phyloP scores from a whole-genome alignment of 2,888 invertebrate genomes.

The Arctia plantaginis region DNA sequence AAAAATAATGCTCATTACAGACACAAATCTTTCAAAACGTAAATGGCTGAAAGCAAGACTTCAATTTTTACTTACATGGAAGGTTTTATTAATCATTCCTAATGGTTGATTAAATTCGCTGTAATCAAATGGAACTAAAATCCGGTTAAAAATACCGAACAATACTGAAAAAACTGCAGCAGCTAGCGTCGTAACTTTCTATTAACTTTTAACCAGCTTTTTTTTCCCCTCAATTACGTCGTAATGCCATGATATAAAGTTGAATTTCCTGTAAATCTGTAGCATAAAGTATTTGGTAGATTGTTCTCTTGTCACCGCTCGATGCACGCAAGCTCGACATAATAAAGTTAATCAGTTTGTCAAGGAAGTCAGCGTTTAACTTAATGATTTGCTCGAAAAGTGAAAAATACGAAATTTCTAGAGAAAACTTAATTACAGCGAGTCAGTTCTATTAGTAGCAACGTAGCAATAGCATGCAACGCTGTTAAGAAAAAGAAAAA shows the following conservation, averaged over 20 bases:
- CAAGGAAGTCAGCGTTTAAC: conserved; percentile 41
- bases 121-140: conserved; percentile 29
- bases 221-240: neutral
- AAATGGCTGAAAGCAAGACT: neutral
- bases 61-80: neutral
- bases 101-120: conserved; percentile 18
- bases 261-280: conserved; percentile 3
- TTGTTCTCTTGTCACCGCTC: conserved; percentile 45
- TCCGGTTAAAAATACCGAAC: conserved; percentile 13
- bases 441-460: conserved; percentile 9
- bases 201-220: conserved; percentile 28
- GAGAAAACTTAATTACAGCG: conserved; percentile 17
- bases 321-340: conserved; percentile 50
- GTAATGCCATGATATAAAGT: neutral
- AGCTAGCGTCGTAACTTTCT: conserved; percentile 31
- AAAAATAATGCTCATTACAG: neutral
- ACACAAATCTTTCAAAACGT: neutral
- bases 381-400: conserved; percentile 35
- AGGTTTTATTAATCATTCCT: neutral
- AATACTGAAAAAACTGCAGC: conserved; percentile 45
- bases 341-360: conserved; percentile 49
- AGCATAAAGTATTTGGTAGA: conserved; percentile 17
- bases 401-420: conserved; percentile 18
- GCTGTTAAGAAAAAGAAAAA: conserved; percentile 9
- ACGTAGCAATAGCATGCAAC: conserved; percentile 17